These are phyloP conservation scores for Monodelphis domestica DNA, from an alignment of 2,797 vertebrate species.

Conservation along the genomic window DNA sequence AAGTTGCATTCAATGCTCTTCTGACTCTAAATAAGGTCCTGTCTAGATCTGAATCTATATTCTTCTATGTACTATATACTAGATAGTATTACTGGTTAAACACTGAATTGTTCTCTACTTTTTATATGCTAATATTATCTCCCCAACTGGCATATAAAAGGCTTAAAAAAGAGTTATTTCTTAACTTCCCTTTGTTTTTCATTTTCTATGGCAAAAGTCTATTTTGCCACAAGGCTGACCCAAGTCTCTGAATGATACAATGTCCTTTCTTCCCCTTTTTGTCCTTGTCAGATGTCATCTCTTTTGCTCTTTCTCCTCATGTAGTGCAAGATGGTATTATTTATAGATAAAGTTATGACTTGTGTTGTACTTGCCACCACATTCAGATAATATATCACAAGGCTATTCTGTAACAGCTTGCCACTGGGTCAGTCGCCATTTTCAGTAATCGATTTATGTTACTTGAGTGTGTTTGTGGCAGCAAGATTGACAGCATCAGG, in stretches of 20 bases:
- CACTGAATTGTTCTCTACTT: background rate
- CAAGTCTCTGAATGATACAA: conserved; percentile 59
- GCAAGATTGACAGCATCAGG: conserved; percentile 41
- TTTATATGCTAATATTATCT: background rate
- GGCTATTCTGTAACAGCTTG: conserved; percentile 45
- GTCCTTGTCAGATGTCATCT: conserved; percentile 66
- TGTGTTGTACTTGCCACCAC: conserved; percentile 48
- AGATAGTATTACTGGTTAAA: background rate
- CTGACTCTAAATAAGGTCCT: too few relatives aligned
- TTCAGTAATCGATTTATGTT: conserved; percentile 62
- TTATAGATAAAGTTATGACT: conserved; percentile 58
- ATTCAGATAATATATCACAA: conserved; percentile 52
- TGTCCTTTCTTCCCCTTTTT: conserved; percentile 57
- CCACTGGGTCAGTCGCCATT: conserved; percentile 44
- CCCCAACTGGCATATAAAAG: background rate
- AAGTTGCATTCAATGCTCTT: background rate
- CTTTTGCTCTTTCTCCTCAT: conserved; percentile 67
- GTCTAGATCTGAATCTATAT: background rate
- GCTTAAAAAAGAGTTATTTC: conserved; percentile 58
- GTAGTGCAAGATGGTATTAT: conserved; percentile 55
- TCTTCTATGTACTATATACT: too few relatives aligned
- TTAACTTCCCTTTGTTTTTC: conserved; percentile 69
- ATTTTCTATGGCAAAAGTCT: conserved; percentile 62
- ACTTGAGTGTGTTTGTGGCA: conserved; percentile 48
- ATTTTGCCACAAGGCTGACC: conserved; percentile 57